Conservation (phyloP, 2,888 invertebrate species). For the Macaria notata region DNA sequence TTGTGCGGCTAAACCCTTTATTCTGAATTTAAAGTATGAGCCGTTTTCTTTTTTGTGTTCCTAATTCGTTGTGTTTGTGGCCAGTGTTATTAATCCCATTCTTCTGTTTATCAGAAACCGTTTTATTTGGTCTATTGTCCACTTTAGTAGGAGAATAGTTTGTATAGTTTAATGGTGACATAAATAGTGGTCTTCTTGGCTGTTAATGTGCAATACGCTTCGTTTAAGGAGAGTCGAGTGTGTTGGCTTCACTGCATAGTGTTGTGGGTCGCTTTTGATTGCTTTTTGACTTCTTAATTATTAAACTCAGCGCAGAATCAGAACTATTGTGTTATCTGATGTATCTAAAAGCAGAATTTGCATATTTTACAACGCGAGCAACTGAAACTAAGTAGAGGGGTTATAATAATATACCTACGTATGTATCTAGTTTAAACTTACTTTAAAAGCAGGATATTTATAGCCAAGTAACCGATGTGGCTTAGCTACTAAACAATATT, state of each 20-base stretch:
- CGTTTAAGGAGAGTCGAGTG: slow-evolving; percentile 22
- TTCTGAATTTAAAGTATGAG: slow-evolving; percentile 62
- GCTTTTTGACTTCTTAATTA: not conserved
- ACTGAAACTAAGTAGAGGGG: too few species aligned
- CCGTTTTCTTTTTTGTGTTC: slow-evolving; percentile 43
- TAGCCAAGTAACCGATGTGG: too few species aligned
- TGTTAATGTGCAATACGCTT: slow-evolving; percentile 41
- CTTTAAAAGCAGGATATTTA: too few species aligned
- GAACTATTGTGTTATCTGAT: too few species aligned
- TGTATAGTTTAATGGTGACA: slow-evolving; percentile 45
- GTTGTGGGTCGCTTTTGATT: slow-evolving; percentile 4
- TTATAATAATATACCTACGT: too few species aligned
- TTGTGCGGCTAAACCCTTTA: slow-evolving; percentile 70
- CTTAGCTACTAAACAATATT: too few species aligned
- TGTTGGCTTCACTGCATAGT: slow-evolving; percentile 11
- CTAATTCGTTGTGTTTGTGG: slow-evolving; percentile 33
- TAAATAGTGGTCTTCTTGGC: slow-evolving; percentile 44
- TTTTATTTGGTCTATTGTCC: slow-evolving; percentile 61
- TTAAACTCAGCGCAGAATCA: too few species aligned
- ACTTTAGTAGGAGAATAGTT: slow-evolving; percentile 46
- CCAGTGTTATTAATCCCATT: slow-evolving; percentile 67
- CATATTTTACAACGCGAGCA: too few species aligned
- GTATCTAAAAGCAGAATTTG: too few species aligned
- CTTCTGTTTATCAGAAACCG: slow-evolving; percentile 63
- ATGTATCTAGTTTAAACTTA: too few species aligned